Conservation (phyloP, 2,888 invertebrate species). For the Coleophora flavipennella region DNA sequence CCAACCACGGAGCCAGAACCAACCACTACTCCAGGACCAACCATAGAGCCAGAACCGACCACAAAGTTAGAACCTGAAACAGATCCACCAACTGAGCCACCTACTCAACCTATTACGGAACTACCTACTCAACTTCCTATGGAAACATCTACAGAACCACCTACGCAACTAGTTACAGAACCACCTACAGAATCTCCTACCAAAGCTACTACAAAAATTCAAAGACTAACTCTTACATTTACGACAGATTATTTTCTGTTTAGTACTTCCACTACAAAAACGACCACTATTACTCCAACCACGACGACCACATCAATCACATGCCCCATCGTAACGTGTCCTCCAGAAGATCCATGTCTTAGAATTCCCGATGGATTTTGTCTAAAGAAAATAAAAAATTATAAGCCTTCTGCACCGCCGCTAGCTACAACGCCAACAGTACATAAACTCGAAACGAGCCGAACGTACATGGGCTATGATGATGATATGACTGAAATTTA, state of each 20-base stretch:
- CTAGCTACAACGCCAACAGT: too few species aligned
- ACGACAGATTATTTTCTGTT: too few species aligned
- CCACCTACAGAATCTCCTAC: too few species aligned
- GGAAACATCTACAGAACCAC: not conserved
- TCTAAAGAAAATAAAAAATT: too few species aligned
- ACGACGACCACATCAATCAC: not conserved
- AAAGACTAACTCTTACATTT: not conserved
- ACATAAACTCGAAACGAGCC: too few species aligned
- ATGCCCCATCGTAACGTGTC: not conserved
- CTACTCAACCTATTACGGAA: not conserved
- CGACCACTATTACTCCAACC: not conserved
- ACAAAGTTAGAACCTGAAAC: not conserved
- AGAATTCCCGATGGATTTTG: not conserved
- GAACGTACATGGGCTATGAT: too few species aligned
- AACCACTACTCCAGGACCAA: not conserved
- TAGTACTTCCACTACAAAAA: too few species aligned
- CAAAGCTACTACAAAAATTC: too few species aligned
- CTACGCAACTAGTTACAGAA: too few species aligned
- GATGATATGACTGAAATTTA: not conserved
- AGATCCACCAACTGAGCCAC: too few species aligned
- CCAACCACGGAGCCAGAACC: not conserved
- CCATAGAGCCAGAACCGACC: not conserved
- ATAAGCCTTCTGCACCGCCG: too few species aligned
- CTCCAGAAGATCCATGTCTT: too few species aligned
- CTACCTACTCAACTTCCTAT: not conserved